phyloP scores from a whole-genome alignment of 2,888 invertebrate genomes.

The Sinopyrophorus schimmeli region DNA sequence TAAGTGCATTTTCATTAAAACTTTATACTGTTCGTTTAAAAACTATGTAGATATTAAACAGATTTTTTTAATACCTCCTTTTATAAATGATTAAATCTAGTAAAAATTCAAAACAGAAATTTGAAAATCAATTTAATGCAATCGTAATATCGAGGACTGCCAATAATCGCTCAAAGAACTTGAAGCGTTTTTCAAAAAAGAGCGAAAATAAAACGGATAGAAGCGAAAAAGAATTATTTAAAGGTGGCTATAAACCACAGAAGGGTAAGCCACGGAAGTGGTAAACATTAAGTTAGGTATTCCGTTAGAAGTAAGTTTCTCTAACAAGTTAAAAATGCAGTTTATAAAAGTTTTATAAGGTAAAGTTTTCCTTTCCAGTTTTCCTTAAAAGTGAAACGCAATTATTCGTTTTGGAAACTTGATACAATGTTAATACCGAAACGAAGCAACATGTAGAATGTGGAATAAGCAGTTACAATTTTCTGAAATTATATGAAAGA shows the following conservation, averaged over 20 bases:
- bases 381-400: background rate
- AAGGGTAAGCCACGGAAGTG: background rate
- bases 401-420: constrained; percentile 7
- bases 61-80: no score
- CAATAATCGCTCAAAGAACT: no score
- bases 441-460: constrained; percentile 20
- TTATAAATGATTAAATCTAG: no score
- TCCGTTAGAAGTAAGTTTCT: constrained; percentile 2
- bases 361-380: constrained; percentile 9
- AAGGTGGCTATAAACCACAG: constrained; percentile 5
- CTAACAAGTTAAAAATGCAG: no score
- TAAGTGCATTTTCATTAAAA: no score
- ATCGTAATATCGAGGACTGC: no score
- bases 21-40: no score
- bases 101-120: no score
- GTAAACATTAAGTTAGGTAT: background rate
- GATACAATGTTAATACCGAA: constrained; percentile 11
- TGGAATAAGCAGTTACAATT: constrained; percentile 17
- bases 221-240: constrained; percentile 8
- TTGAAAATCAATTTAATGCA: no score
- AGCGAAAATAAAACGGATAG: background rate
- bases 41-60: no score
- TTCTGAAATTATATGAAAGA: constrained; percentile 12
- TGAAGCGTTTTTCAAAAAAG: no score
- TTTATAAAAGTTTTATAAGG: background rate